These are phyloP conservation scores for Aphodius granarius DNA, from an alignment of 2,888 invertebrate species.

Conservation along the genomic window DNA sequence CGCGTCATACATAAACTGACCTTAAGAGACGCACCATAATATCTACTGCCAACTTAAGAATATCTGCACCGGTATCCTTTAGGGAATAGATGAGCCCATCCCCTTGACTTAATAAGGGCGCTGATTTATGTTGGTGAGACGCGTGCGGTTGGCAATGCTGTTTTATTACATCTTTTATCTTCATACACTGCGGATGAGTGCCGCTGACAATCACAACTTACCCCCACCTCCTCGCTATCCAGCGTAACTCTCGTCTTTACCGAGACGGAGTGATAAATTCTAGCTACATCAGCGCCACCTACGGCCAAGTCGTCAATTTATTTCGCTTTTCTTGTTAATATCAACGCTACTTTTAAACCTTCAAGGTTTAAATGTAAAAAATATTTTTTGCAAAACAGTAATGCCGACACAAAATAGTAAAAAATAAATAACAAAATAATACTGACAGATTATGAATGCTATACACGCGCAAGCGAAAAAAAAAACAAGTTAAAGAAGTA, in stretches of 20 bases:
- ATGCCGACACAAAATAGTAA: not conserved
- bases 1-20: no score
- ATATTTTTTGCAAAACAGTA: not conserved
- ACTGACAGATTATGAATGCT: not conserved
- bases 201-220: not conserved
- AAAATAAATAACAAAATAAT: not conserved
- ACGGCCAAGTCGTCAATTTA: not conserved
- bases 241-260: not conserved
- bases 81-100: slow-evolving; percentile 29
- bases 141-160: slow-evolving; percentile 52
- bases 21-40: no score
- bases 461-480: not conserved
- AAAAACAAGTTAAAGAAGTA: not conserved
- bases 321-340: no score
- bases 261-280: not conserved
- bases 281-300: not conserved
- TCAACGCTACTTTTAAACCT: no score
- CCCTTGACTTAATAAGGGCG: slow-evolving; percentile 53
- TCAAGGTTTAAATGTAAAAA: not conserved
- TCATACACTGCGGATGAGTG: not conserved
- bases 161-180: slow-evolving; percentile 43
- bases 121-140: slow-evolving; percentile 53
- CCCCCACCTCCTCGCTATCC: not conserved
- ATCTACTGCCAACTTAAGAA: not conserved
- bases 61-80: not conserved